A percentile compares a stretch with the other conserved stretches of the same genome.
Conservation (phyloP, 2,888 invertebrate genomes). For the Rhagophthalmus giganteus region DNA sequence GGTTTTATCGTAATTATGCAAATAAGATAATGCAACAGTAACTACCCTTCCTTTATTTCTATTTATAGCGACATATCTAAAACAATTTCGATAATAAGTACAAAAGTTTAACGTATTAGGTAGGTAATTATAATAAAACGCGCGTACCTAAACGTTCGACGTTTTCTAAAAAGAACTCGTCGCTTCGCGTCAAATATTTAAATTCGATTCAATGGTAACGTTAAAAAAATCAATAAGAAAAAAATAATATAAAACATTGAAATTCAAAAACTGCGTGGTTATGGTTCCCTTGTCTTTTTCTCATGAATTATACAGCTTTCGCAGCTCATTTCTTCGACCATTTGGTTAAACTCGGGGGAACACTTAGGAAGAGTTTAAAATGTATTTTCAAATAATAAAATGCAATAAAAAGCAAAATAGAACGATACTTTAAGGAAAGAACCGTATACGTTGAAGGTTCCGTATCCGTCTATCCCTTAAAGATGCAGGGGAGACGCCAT, state of each 20-base stretch:
- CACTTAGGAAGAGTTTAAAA: neutral
- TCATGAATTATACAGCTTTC: neutral
- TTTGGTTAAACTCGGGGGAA: neutral
- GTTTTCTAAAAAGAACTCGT: too few species aligned
- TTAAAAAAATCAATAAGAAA: neutral
- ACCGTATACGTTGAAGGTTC: constrained; percentile 4
- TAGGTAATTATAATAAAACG: neutral
- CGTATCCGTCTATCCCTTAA: constrained; percentile 25
- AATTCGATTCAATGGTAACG: too few species aligned
- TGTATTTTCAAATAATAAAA: neutral
- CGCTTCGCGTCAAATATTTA: too few species aligned
- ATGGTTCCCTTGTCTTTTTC: neutral
- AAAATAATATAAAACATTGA: neutral
- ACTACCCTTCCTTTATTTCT: too few species aligned
- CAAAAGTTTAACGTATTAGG: too few species aligned
- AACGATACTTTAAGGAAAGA: neutral
- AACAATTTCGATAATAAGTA: too few species aligned
- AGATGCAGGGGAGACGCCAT: constrained; percentile 24
- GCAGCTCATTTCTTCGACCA: neutral
- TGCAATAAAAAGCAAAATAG: neutral
- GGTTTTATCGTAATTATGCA: too few species aligned
- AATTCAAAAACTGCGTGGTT: neutral
- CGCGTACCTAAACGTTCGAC: neutral
- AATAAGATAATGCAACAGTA: too few species aligned
- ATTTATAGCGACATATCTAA: too few species aligned